Evolutionary conservation across 1,140 invertebrate species (phyloP).

Genomic region (Caenorhabditis latens): DNA sequence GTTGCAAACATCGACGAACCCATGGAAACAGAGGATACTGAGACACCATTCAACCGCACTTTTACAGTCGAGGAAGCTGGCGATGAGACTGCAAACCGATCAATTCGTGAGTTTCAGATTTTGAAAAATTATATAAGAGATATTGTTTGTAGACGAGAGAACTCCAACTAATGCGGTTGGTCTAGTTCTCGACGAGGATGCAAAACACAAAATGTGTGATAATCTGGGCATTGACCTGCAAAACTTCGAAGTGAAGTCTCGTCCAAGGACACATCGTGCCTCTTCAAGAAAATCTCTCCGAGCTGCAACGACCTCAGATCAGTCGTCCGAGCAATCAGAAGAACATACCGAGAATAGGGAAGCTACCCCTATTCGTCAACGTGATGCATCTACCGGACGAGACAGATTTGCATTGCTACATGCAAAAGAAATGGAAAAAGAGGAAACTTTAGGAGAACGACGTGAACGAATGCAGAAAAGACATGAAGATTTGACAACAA

Average conservation of each 20-base stretch:
- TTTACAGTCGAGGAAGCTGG: slow-evolving; percentile 18
- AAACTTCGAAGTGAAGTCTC: slow-evolving; percentile 33
- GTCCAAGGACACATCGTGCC: neutral
- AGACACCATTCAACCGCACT: neutral
- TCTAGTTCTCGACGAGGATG: slow-evolving; percentile 21
- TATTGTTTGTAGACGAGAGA: neutral
- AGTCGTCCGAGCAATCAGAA: neutral
- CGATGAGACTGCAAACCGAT: neutral
- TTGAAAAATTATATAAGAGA: neutral
- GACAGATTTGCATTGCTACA: slow-evolving; percentile 29
- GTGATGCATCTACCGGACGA: neutral
- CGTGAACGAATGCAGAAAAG: slow-evolving; percentile 20
- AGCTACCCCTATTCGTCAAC: neutral
- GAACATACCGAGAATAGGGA: neutral
- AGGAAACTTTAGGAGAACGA: slow-evolving; percentile 23
- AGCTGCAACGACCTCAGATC: neutral
- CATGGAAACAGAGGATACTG: neutral
- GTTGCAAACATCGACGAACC: neutral
- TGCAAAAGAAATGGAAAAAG: slow-evolving; percentile 39
- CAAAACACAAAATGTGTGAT: neutral
- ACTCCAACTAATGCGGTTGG: slow-evolving; percentile 23
- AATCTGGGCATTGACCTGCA: neutral
- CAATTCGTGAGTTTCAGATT: neutral
- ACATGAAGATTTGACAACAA: neutral
- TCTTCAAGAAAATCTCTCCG: neutral